Base-by-base conservation (phyloP, 2,113 vertebrate species). In the Columbina picui region DNA sequence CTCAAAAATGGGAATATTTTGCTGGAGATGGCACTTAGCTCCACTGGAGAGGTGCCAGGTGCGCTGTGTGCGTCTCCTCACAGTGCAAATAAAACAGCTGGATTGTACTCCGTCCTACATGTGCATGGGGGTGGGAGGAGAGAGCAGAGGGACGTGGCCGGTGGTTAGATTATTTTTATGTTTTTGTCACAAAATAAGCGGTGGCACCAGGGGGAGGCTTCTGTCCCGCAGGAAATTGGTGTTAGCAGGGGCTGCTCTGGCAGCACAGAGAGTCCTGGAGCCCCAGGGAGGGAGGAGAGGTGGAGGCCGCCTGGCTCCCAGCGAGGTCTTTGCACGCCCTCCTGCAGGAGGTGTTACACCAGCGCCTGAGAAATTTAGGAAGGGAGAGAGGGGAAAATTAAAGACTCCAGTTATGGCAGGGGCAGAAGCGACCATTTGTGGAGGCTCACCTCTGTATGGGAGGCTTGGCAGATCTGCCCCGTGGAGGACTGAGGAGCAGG, bases 11-110 rank as follows among this genome's bases (percentile, higher is more conserved):
- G n/a, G 45, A 39, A 6, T 59, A 20, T 56, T 75, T 70, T 36
- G 7, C 23, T 74, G 38, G 25, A 57, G 34, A 30, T 3, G 1
- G 16, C 57, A 6, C 65, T 65, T 19, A 43, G 73, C 45, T 87
- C 13, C 30, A 1, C 56, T 23, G 32, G 38, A 65, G 61, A 45
- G 26, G 20, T 61, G 45, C 29, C 16, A 45, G 43, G 18, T 45
- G 18, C 26, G 59, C n/a, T 36, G 27, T 0, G 1, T 57, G 21
- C 1, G 1, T 36, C 30, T 41, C 18, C 45, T 90, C 11, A 1
- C 0, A 0, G 22, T 56, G 65, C 21, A 1, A n/a, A 17, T 30
- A 30, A 68, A 61, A 8, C 2, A 3, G 30, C 21, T 29, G 56
- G 65, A 9, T 39, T 9, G 0, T 11, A 25, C 19, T 12, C 70